phyloP scores from a whole-genome alignment of 2,113 vertebrate species.

The Tauraco erythrolophus region DNA sequence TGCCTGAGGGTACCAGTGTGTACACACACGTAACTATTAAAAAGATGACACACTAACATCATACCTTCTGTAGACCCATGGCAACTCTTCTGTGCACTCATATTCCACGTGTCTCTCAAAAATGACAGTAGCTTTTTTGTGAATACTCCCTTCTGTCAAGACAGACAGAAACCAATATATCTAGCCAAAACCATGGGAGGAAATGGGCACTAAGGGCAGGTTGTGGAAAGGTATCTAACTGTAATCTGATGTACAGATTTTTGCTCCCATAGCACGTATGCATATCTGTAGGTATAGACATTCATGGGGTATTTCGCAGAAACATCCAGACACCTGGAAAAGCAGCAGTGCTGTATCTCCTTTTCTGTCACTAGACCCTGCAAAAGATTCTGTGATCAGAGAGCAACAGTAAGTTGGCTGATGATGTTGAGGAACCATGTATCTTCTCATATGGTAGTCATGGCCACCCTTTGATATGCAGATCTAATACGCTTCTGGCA shows the following conservation, averaged over 20 bases:
- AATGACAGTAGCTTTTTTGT: not conserved
- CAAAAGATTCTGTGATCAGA: not conserved
- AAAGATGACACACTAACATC: not conserved
- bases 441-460: accelerated
- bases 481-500: not conserved
- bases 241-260: not conserved
- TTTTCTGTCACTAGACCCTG: not conserved
- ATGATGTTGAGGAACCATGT: not conserved
- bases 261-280: not conserved
- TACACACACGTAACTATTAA: not conserved
- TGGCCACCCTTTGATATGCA: not conserved
- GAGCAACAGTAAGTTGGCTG: not conserved
- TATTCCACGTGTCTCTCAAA: not conserved
- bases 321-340: not conserved
- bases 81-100: not conserved
- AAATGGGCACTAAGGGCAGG: not conserved
- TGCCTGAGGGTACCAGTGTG: too few species aligned
- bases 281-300: not conserved
- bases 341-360: not conserved
- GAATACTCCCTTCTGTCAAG: not conserved
- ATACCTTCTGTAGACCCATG: not conserved
- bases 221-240: not conserved
- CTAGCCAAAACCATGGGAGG: not conserved
- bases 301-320: not conserved
- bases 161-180: not conserved